These are phyloP conservation scores for Melospiza melodia DNA, from an alignment of 2,113 vertebrate genomes.

Conservation along the genomic window DNA sequence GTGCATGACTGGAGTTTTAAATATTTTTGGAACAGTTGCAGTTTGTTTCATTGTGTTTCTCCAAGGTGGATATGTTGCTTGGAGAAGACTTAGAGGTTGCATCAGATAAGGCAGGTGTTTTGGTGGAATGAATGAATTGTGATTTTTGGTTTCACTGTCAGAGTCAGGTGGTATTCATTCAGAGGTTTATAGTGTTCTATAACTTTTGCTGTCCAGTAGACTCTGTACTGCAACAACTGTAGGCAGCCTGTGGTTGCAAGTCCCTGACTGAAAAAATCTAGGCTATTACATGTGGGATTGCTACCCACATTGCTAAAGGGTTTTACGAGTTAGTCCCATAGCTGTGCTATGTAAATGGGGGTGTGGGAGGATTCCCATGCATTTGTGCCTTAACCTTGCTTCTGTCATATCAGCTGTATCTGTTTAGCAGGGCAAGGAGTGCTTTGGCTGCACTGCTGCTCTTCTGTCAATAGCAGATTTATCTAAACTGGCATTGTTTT, in stretches of 20 bases:
- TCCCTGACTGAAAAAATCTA: background rate
- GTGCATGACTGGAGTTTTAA: background rate
- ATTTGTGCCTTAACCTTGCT: background rate
- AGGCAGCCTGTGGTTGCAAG: background rate
- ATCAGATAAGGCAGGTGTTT: background rate
- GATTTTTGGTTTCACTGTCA: background rate
- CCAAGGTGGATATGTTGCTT: background rate
- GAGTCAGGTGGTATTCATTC: background rate
- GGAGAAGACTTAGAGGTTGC: background rate
- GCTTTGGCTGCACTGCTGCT: background rate
- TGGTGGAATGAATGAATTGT: background rate
- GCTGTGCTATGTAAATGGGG: background rate
- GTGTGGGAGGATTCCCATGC: background rate
- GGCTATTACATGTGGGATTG: background rate
- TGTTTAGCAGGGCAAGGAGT: background rate
- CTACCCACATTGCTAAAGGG: background rate
- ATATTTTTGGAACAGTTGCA: background rate
- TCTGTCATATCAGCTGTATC: fast-evolving
- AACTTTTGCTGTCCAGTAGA: background rate
- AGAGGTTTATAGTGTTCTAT: background rate
- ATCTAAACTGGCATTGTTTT: background rate
- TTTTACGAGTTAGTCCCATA: background rate
- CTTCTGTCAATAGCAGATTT: background rate
- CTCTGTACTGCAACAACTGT: background rate
- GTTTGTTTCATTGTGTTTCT: background rate